A percentile compares a stretch with the other conserved stretches of the same genome.
These are phyloP conservation scores for Drosophila lutescens DNA, from an alignment of 2,888 invertebrate genomes.

Conservation along the genomic window DNA sequence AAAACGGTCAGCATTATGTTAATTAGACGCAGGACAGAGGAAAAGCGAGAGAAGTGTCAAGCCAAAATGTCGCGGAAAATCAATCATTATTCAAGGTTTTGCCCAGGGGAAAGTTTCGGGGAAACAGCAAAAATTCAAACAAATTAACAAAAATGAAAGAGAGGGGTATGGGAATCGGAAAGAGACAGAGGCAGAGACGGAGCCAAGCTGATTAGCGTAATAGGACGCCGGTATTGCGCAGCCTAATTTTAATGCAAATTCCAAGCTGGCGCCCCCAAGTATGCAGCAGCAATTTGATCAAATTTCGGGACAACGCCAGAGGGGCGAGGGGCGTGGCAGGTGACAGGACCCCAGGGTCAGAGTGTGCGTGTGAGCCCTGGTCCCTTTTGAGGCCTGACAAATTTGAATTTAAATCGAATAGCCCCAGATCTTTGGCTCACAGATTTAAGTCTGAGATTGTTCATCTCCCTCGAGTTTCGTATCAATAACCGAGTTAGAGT, in stretches of 20 bases:
- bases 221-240: conserved; percentile 46
- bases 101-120: background rate
- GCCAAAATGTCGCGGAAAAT: conserved; percentile 48
- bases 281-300: conserved; percentile 41
- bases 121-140: conserved; percentile 17
- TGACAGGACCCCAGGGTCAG: too few relatives aligned
- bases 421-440: too few relatives aligned
- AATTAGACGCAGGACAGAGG: conserved; percentile 55
- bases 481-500: too few relatives aligned
- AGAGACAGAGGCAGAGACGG: too few relatives aligned
- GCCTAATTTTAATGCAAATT: conserved; percentile 71
- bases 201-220: conserved; percentile 61
- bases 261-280: conserved; percentile 39
- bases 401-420: too few relatives aligned
- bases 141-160: conserved; percentile 46
- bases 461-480: too few relatives aligned
- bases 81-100: conserved; percentile 42
- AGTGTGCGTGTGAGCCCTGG: too few relatives aligned
- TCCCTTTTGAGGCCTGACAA: too few relatives aligned
- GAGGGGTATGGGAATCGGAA: too few relatives aligned
- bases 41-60: conserved; percentile 23
- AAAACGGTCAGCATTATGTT: conserved; percentile 68
- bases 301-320: conserved; percentile 17
- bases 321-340: background rate
- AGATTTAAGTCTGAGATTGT: too few relatives aligned